A percentile compares a stretch with the other conserved stretches of the same genome.
Conservation (phyloP, 2,113 vertebrate genomes). For the Malurus cyaneus region DNA sequence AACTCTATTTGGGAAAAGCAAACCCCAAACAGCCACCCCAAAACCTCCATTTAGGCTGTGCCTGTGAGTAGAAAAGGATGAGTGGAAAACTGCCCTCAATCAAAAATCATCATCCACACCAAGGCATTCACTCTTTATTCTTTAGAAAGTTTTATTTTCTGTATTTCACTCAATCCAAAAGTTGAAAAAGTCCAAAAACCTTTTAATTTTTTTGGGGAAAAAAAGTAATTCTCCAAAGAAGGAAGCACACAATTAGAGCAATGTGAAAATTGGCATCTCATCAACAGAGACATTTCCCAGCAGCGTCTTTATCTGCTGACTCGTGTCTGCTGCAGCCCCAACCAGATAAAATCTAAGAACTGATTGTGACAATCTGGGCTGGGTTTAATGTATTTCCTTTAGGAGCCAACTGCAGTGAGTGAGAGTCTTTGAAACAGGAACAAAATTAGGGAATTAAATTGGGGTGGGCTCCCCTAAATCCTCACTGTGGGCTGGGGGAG, state of each 20-base stretch:
- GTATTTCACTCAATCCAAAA: background rate
- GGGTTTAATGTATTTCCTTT: background rate
- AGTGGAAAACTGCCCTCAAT: background rate
- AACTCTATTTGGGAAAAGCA: background rate
- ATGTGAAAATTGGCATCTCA: background rate
- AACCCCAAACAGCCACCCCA: background rate
- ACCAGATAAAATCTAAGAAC: background rate
- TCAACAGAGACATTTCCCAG: background rate
- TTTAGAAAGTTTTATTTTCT: background rate
- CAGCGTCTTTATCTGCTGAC: background rate
- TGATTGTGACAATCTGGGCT: background rate
- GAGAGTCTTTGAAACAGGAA: background rate
- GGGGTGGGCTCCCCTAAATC: background rate
- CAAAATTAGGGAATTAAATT: background rate
- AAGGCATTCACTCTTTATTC: background rate
- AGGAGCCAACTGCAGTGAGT: background rate
- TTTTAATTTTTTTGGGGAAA: background rate
- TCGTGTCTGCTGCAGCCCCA: background rate
- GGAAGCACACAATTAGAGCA: background rate
- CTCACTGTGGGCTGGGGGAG: too few species aligned
- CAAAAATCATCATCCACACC: background rate
- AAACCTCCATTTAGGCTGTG: background rate
- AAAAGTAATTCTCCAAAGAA: background rate
- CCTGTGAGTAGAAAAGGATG: background rate
- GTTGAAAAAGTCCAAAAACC: background rate